Evolutionary conservation across 2,113 vertebrate genomes (phyloP).

Genomic region (Eulacestoma nigropectus): DNA sequence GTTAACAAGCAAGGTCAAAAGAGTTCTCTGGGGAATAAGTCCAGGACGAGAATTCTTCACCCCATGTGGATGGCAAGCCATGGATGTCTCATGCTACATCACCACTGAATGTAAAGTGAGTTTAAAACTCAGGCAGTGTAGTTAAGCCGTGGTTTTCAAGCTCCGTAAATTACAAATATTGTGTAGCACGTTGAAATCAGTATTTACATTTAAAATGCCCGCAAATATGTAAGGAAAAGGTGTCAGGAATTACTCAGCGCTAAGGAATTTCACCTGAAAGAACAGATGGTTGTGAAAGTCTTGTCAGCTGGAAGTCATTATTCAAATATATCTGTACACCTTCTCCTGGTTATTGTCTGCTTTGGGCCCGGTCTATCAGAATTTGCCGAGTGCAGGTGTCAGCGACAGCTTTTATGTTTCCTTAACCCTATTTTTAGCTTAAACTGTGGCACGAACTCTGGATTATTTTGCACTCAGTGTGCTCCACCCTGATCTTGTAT

Average conservation of each 20-base stretch:
- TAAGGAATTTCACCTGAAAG: not conserved
- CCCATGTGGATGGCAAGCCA: not conserved
- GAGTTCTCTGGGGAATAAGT: not conserved
- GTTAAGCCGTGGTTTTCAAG: not conserved
- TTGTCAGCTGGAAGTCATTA: not conserved
- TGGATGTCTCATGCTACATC: not conserved
- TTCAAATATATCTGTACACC: not conserved
- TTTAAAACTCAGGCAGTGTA: not conserved
- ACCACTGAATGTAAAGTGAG: not conserved
- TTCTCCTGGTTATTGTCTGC: not conserved
- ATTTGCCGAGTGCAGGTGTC: not conserved
- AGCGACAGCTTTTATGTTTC: not conserved
- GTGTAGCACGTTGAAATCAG: not conserved
- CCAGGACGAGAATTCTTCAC: not conserved
- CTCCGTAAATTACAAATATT: not conserved
- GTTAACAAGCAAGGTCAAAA: not conserved
- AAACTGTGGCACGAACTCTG: not conserved
- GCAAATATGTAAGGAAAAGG: not conserved
- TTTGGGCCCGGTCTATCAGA: not conserved
- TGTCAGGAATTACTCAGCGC: not conserved
- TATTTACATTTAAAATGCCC: not conserved
- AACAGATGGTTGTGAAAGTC: not conserved
- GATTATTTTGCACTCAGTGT: not conserved
- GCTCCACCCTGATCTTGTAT: not conserved
- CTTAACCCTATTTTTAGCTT: not conserved